Evolutionary conservation across 2,888 invertebrate genomes (phyloP), one percentile per base, ranked within the genome.

Genomic region (Melinaea menophilus): DNA sequence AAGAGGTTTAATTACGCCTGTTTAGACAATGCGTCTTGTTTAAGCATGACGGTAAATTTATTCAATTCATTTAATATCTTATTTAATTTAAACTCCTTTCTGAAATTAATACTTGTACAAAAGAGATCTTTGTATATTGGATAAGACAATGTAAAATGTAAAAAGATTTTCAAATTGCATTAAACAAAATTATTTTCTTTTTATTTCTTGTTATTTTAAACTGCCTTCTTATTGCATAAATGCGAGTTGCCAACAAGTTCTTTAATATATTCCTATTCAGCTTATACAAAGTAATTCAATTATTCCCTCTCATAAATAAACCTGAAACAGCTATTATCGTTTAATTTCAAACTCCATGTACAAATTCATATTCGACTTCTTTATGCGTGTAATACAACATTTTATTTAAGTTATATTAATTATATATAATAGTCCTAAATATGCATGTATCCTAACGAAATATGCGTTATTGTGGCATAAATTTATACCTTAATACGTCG

Each of bases 251-350:
- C 31, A 31, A 9, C 51, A 22, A 31, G 22, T 31, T 51, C 11
- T 41, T 9, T 11, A 55, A 55, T 60, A 60, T 54, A 35, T 13
- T 11, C 46, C 3, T 46, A 46, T 58, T 46, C 37, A 46, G 11
- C 34, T 56, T 48, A 63, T 51, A 51, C 48, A 45, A 56, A 56
- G 46, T 57, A 31, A 63, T 63, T 63, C 54, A 37, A 63, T 63
- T 63, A 51, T 56, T 48, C n/a, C 41, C 46, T 56, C 58, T 55
- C 56, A 56, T 57, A 63, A 59, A 56, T 54, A 22, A 48, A 45
- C 11, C 51, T 12, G n/a, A 46, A 59, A 63, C 46, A 46, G 11
- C 33, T 45, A 35, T 35, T 51, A 54, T 63, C 59, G 60, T 63
- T 63, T 60, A 54, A 57, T 59, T 60, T 33, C 5, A 11, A 57